These are phyloP conservation scores for Drosophila grimshawi DNA, from an alignment of 1,140 invertebrate genomes.

Conservation along the genomic window DNA sequence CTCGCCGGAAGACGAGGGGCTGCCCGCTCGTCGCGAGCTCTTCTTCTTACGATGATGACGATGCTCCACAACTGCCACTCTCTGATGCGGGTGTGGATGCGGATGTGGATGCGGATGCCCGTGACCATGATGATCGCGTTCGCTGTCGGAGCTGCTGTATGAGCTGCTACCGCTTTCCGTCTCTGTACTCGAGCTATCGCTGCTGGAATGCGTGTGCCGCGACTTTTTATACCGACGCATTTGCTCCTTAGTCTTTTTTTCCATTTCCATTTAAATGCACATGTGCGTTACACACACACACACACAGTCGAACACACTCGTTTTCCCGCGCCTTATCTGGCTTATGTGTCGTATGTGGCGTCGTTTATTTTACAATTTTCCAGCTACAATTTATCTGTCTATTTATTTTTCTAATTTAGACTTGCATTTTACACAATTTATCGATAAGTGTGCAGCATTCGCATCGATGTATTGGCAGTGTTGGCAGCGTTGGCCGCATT, in stretches of 20 bases:
- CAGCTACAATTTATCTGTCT: neutral
- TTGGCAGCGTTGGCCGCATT: too few relatives aligned
- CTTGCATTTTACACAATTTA: slow-evolving; percentile 5
- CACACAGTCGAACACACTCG: neutral
- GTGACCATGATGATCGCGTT: slow-evolving; percentile 45
- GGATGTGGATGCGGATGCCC: slow-evolving; percentile 15
- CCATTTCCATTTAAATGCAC: slow-evolving; percentile 56
- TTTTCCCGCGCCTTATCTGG: neutral
- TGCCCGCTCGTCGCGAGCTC: slow-evolving; percentile 58
- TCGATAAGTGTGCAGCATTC: slow-evolving; percentile 3
- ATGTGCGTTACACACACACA: neutral
- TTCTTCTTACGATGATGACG: slow-evolving; percentile 80
- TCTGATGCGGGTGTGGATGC: slow-evolving; percentile 45
- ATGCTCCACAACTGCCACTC: slow-evolving; percentile 27
- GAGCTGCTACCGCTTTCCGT: slow-evolving; percentile 75
- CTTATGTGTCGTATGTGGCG: slow-evolving; percentile 37
- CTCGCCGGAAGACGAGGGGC: slow-evolving; percentile 65
- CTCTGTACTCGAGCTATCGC: slow-evolving; percentile 78
- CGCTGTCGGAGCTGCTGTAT: slow-evolving; percentile 77
- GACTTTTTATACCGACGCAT: slow-evolving; percentile 79
- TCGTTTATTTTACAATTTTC: slow-evolving; percentile 37
- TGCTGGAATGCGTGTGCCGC: slow-evolving; percentile 73
- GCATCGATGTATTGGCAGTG: neutral
- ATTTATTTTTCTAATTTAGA: slow-evolving; percentile 29
- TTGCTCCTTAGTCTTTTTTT: slow-evolving; percentile 79